Evolutionary conservation across 2,888 invertebrate species (phyloP), one percentile per base, ranked within the genome.

Genomic region (Abrostola tripartita): DNA sequence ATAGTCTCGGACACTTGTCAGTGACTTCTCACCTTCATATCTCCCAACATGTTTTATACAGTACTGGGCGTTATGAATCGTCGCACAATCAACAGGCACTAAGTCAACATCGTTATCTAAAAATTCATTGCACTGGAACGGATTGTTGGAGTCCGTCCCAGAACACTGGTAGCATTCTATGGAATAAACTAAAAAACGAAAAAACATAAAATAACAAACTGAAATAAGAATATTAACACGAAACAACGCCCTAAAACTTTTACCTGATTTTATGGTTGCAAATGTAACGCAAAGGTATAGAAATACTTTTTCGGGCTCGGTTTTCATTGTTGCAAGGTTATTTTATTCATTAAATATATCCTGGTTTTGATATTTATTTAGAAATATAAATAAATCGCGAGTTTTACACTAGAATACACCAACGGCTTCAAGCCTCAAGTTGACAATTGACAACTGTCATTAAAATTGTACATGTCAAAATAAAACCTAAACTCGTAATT

Each of bases 11-110:
- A 67, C 40, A 35, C 56, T 37, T 62, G 50, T 64, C 60, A 55
- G 51, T 54, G 51, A 60, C 60, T 65, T 81, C 91, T 95, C 95
- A 97, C 98, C 98, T 97, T 98, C 98, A 83, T 96, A 98, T 86
- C 99, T 96, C 74, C 99, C 99, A 67, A 98, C 97, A 85, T 98
- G 98, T 95, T 99, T 99, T 79, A 99, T 96, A 91, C 99, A 99
- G 90, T 96, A 99, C 83, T 96, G 96, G 12, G 99, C 98, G 75
- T 96, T 96, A 88, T 97, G 98, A 67, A 99, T 97, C 65, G 95
- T 94, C 74, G 96, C 96, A 91, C 98, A 98, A 81, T 97, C 95
- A 78, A 95, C 95, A 58, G 96, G 96, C 82, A 92, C 85, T 78
- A 98, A 95, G 85, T 96, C 96, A 81, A 95, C 95, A 86, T 96